phyloP scores from a whole-genome alignment of 2,113 vertebrate genomes.

The Oncorhynchus keta region DNA sequence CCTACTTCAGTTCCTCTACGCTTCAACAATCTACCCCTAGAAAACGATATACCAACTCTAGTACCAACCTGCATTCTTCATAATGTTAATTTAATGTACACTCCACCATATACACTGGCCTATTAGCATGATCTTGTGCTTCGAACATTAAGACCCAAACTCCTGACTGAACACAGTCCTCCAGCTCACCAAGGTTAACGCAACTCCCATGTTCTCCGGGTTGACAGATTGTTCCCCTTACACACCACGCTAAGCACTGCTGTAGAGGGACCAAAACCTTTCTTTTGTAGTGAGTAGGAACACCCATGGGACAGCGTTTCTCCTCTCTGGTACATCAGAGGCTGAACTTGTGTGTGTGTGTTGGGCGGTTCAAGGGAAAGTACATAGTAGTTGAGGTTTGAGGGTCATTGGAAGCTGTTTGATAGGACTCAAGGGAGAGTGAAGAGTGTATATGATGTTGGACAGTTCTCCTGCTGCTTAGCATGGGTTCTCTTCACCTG shows the following conservation, averaged over 20 bases:
- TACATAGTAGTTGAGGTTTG: too few species aligned
- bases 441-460: background rate
- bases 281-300: too few species aligned
- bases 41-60: too few species aligned
- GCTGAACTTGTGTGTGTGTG: background rate
- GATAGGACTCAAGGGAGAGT: background rate
- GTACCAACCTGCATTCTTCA: background rate
- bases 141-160: background rate
- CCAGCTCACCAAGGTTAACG: too few species aligned
- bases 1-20: too few species aligned
- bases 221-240: background rate
- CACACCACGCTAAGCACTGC: slow-evolving; percentile 11
- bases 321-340: too few species aligned
- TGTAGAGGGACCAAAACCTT: background rate
- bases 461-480: background rate
- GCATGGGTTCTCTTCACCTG: background rate
- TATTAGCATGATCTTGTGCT: too few species aligned
- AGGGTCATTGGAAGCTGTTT: slow-evolving; percentile 6
- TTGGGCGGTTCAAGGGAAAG: slow-evolving; percentile 35
- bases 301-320: too few species aligned
- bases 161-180: too few species aligned
- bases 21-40: background rate
- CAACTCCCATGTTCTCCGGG: background rate
- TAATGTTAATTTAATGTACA: too few species aligned
- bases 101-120: too few species aligned